These are phyloP conservation scores for Aphrophora alni DNA, from an alignment of 2,888 invertebrate genomes.

Conservation along the genomic window DNA sequence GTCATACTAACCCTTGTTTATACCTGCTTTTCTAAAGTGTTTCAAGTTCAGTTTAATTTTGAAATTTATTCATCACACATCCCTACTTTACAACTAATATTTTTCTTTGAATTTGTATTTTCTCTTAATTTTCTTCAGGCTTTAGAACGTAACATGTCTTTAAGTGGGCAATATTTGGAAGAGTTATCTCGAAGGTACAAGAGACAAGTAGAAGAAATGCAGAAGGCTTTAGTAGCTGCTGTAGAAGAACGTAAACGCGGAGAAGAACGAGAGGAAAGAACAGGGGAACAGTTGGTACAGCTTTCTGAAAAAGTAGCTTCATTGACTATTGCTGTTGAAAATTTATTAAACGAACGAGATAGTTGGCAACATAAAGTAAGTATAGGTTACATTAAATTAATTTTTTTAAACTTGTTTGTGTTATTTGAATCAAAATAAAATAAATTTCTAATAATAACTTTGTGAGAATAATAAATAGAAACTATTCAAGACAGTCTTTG, in stretches of 20 bases:
- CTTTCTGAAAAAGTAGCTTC: slow-evolving; percentile 68
- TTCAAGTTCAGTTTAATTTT: too few relatives aligned
- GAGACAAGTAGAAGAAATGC: slow-evolving; percentile 96
- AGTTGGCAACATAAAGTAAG: slow-evolving; percentile 65
- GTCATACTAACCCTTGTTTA: too few relatives aligned
- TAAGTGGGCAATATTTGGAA: slow-evolving; percentile 95
- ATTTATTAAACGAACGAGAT: slow-evolving; percentile 67
- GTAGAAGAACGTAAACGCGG: slow-evolving; percentile 72
- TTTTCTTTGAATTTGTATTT: too few relatives aligned
- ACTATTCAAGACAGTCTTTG: too few relatives aligned
- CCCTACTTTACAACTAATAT: too few relatives aligned
- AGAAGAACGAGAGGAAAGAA: slow-evolving; percentile 77
- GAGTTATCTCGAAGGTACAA: slow-evolving; percentile 95
- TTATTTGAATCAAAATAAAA: too few relatives aligned
- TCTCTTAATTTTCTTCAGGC: slow-evolving; percentile 63
- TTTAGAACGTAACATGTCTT: slow-evolving; percentile 94
- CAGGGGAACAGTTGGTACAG: slow-evolving; percentile 76
- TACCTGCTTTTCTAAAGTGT: too few relatives aligned
- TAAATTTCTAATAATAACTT: too few relatives aligned
- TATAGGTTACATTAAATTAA: slow-evolving; percentile 15
- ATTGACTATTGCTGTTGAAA: slow-evolving; percentile 66
- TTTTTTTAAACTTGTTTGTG: neutral
- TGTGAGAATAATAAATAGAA: too few relatives aligned
- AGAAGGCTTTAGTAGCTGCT: slow-evolving; percentile 81
- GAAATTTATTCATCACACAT: too few relatives aligned